Conservation (phyloP, 2,113 vertebrate species). For the Myrmecophaga tridactyla region DNA sequence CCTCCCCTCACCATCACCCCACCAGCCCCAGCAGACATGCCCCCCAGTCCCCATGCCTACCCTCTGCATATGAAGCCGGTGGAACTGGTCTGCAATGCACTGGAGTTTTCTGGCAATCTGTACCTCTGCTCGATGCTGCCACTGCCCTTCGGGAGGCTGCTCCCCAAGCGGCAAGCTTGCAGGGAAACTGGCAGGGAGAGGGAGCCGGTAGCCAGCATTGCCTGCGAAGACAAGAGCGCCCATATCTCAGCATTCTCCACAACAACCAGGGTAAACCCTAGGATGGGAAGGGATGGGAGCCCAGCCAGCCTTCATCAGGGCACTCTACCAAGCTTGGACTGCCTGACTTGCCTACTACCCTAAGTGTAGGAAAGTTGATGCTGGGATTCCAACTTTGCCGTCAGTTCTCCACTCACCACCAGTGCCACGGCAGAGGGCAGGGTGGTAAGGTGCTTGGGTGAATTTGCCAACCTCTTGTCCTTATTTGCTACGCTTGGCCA, state of each 20-base stretch:
- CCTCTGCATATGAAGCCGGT: slow-evolving; percentile 87
- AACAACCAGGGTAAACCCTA: neutral
- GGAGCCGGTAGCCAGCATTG: slow-evolving; percentile 87
- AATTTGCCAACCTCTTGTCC: slow-evolving; percentile 5
- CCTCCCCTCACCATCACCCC: neutral
- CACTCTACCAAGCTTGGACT: slow-evolving; percentile 31
- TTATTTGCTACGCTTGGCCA: slow-evolving; percentile 45
- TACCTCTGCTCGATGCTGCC: slow-evolving; percentile 84
- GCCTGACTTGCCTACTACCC: slow-evolving; percentile 14
- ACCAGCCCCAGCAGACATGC: neutral
- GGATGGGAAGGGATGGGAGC: neutral
- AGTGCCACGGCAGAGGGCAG: neutral
- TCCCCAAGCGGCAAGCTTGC: slow-evolving; percentile 79
- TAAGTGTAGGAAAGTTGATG: neutral
- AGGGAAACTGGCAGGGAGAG: slow-evolving; percentile 82
- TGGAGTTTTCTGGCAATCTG: slow-evolving; percentile 87
- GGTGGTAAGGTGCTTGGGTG: neutral
- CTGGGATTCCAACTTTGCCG: neutral
- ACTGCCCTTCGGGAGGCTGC: slow-evolving; percentile 80
- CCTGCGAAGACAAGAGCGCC: slow-evolving; percentile 81
- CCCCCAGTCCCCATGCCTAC: slow-evolving; percentile 77
- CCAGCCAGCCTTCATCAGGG: neutral
- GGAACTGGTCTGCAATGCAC: slow-evolving; percentile 89
- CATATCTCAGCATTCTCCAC: slow-evolving; percentile 46
- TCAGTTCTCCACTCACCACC: neutral